These are phyloP conservation scores for Crossoptilon crossoptilon DNA, from an alignment of 2,797 vertebrate species.

Conservation along the genomic window DNA sequence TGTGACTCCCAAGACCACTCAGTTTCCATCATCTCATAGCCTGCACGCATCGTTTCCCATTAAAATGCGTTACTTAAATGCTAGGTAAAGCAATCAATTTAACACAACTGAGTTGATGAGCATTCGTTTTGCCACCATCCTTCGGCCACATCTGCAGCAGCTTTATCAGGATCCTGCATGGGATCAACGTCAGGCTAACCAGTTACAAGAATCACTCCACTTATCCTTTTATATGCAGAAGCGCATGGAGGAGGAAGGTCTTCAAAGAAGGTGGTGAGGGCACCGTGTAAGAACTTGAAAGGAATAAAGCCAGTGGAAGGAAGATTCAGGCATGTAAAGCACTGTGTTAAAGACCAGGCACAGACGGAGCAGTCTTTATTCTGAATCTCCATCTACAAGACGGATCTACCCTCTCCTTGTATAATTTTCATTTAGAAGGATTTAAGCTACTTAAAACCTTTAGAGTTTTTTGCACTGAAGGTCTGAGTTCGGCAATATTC, in stretches of 20 bases:
- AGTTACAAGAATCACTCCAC: conserved; percentile 34
- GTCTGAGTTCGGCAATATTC: conserved; percentile 25
- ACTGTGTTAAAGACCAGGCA: conserved; percentile 59
- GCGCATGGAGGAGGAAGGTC: conserved; percentile 56
- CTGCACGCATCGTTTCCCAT: rapidly evolving
- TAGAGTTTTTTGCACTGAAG: background rate
- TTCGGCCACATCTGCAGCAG: background rate
- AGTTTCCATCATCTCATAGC: background rate
- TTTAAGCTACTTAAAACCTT: conserved; percentile 76
- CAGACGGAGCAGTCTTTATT: conserved; percentile 57
- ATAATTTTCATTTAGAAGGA: conserved; percentile 76
- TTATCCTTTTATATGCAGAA: conserved; percentile 66
- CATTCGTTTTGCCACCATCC: background rate
- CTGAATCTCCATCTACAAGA: conserved; percentile 70
- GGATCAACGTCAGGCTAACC: background rate
- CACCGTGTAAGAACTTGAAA: conserved; percentile 39
- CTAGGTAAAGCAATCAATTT: background rate
- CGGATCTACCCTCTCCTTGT: conserved; percentile 73
- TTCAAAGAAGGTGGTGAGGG: conserved; percentile 43
- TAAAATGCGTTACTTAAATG: background rate
- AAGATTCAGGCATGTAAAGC: conserved; percentile 66
- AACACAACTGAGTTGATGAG: background rate
- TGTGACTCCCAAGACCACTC: background rate
- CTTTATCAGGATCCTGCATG: background rate
- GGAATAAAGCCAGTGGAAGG: conserved; percentile 66